Evolutionary conservation across 2,797 vertebrate species (phyloP).

Genomic region (Pelobates cultripes): DNA sequence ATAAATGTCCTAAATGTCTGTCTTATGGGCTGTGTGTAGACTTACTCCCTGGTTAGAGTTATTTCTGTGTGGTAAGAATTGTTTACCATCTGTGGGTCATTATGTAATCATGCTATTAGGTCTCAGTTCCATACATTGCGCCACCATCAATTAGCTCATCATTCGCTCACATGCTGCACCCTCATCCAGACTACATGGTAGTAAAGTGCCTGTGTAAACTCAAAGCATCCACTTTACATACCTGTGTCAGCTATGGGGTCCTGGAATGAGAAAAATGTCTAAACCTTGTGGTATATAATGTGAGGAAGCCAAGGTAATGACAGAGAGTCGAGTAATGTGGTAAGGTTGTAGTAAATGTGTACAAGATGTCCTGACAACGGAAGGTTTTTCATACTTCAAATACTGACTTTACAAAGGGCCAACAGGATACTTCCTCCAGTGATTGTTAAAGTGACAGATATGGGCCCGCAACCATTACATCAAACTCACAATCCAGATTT

Average conservation of each 20-base stretch:
- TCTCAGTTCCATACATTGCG: background rate
- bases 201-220: background rate
- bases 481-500: too few species aligned
- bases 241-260: background rate
- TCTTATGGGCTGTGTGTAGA: background rate
- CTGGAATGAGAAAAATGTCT: background rate
- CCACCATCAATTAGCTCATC: too few species aligned
- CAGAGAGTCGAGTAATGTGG: too few species aligned
- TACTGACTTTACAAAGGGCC: too few species aligned
- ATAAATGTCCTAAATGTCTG: background rate
- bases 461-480: too few species aligned
- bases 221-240: background rate
- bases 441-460: too few species aligned
- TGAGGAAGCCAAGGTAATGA: background rate
- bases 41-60: background rate
- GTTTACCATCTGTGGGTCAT: background rate
- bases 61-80: background rate
- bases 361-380: too few species aligned
- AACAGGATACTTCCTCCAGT: too few species aligned
- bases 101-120: background rate
- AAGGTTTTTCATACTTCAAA: too few species aligned
- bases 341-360: too few species aligned
- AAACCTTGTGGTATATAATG: background rate
- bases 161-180: too few species aligned
- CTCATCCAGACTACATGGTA: background rate